Evolutionary conservation across 2,888 invertebrate genomes (phyloP), one percentile per base, ranked within the genome.

Genomic region (Muschampia plurimacula): DNA sequence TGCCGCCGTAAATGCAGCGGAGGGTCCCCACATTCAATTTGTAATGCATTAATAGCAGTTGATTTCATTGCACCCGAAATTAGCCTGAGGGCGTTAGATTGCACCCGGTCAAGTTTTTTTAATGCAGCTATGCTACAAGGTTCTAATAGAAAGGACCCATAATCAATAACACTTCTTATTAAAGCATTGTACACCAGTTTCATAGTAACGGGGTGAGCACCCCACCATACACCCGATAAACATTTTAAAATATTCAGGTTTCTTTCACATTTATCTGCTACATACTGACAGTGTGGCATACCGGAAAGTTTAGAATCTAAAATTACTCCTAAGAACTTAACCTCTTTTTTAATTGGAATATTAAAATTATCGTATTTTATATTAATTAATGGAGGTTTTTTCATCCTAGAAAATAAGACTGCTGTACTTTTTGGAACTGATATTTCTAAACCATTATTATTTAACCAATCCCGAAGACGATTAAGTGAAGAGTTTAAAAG

Each of bases 131-230:
- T 10, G 8, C n/a, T 52, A 55, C 66, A 66, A 9, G 52, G 52
- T 66, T 52, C 64, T 65, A 65, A 12, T 36, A 60, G 5, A 60
- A 60, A 60, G 2, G 6, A 36, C 4, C 13, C 60, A 60, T 60
- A 60, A 60, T 60, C 60, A 13, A 63, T 8, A 13, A 73, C 67
- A 49, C 79, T 78, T 8, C 80, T 71, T 1, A 79, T 57, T 3
- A 78, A 44, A 0, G 77, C 77, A 65, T 77, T 78, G n/a, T 80
- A 80, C 0, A 79, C 0, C 0, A 79, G 32, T 74, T 78, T 78
- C 36, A 74, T 68, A 10, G 60, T 52, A 39, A 46, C 78, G 0
- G 80, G 77, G 15, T 79, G 79, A 22, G 77, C 57, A 2, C 79
- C 79, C 77, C 76, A 77, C 13, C 60, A 13, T 2, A 60, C 60